Base-by-base conservation (phyloP, 2,797 vertebrate genomes). In the Pterois miles region DNA sequence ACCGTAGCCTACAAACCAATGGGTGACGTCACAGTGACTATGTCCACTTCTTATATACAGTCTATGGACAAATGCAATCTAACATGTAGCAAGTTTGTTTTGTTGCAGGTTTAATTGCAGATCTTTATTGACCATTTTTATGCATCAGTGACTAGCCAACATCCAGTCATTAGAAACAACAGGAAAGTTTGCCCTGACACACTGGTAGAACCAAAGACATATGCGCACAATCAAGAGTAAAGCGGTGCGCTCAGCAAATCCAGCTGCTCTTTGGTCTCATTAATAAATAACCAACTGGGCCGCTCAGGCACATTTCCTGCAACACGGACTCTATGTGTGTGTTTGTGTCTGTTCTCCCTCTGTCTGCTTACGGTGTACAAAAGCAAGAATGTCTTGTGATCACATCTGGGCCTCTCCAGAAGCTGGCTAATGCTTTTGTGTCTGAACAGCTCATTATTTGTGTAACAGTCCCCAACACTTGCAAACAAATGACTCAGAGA, bases 381-480 rank as follows among this genome's bases (percentile, higher is more conserved):
- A 68, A 56, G 13, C 18, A 22, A 29, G 13, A 33, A 27, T 1
- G 10, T 65, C 52, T 25, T 43, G 25, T 57, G 62, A 76, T 71
- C 62, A 53, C 34, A 80, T 58, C 43, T 52, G 31, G 23, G 46
- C 23, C 34, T 34, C 59, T 46, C 60, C 80, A 71, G 74, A 54
- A 66, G 56, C 72, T 4, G 46, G 31, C 23, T 36, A 1, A 38
- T 40, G 54, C 48, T 23, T 80, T 63, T 65, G 66, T 80, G 69
- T 74, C 65, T 58, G 46, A 71, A 40, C n/a, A 34, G 48, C 69
- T 86, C 57, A 63, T 82, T 78, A 81, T 81, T 71, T 73, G 72
- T 77, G 65, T 79, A 65, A 68, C 86, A 70, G 75, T 68, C 75
- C 62, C 56, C 48, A 34, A 65, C 60, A 53, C 65, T 23, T 6